These are phyloP conservation scores for Rhodinocichla rosea DNA, from an alignment of 2,113 vertebrate genomes.

Conservation along the genomic window DNA sequence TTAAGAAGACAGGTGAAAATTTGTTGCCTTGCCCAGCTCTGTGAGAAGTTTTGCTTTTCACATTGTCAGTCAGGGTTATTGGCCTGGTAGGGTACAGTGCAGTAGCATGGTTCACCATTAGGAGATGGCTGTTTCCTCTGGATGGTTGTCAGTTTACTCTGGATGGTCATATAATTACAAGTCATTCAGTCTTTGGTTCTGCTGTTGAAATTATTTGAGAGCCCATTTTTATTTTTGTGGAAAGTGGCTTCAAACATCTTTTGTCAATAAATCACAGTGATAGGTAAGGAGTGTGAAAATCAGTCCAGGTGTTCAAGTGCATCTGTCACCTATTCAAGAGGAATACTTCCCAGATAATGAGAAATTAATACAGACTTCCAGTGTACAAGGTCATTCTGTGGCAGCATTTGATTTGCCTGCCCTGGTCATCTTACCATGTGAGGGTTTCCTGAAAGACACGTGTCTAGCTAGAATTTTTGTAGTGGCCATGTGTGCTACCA, in stretches of 20 bases:
- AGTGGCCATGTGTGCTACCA: neutral
- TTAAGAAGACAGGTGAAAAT: neutral
- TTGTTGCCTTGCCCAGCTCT: neutral
- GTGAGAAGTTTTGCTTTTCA: neutral
- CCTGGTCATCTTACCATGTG: neutral
- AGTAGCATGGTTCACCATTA: neutral
- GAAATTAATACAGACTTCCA: neutral
- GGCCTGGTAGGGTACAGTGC: neutral
- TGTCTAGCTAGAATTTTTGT: neutral
- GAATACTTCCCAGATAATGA: neutral
- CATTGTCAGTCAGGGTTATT: accelerated
- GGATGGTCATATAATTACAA: accelerated
- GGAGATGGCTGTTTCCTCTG: neutral
- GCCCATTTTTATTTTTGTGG: neutral
- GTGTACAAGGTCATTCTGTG: neutral
- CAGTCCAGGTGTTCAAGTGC: neutral
- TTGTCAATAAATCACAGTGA: neutral
- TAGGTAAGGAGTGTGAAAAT: neutral
- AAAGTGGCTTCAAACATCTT: neutral
- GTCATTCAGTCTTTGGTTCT: neutral
- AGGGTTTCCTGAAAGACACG: neutral
- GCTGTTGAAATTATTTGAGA: neutral
- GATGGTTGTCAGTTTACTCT: neutral
- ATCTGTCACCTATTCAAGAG: neutral
- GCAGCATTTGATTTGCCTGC: neutral